phyloP scores from a whole-genome alignment of 1,140 invertebrate species.

The Bactericera cockerelli region DNA sequence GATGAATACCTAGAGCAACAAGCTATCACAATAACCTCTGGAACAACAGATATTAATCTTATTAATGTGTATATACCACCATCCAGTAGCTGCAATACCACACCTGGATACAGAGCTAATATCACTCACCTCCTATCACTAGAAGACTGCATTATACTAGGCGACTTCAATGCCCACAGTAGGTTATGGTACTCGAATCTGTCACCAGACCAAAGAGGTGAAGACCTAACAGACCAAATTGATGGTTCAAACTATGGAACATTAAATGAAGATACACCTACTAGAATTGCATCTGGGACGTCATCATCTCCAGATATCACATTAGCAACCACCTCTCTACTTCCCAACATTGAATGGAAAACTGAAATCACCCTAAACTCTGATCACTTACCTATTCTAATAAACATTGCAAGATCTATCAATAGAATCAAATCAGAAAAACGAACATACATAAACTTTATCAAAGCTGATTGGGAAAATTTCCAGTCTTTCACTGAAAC shows the following conservation, averaged over 20 bases:
- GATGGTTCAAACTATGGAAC: slow-evolving; percentile 5
- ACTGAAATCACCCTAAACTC: slow-evolving; percentile 7
- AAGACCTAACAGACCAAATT: slow-evolving; percentile 2
- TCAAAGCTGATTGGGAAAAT: slow-evolving; percentile 7
- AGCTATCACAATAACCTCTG: slow-evolving; percentile 5
- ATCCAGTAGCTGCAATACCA: slow-evolving; percentile 7
- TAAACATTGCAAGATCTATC: not conserved
- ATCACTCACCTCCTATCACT: not conserved
- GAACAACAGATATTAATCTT: not conserved
- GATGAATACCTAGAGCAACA: slow-evolving; percentile 9
- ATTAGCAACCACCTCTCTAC: slow-evolving; percentile 6
- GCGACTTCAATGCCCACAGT: slow-evolving; percentile 10
- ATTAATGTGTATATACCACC: slow-evolving; percentile 9
- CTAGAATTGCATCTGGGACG: not conserved
- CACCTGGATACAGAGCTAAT: not conserved
- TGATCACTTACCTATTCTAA: slow-evolving; percentile 9
- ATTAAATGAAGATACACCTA: not conserved
- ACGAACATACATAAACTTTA: slow-evolving; percentile 11
- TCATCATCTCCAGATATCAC: slow-evolving; percentile 11
- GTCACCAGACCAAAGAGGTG: slow-evolving; percentile 1
- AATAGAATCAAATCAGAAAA: slow-evolving; percentile 7
- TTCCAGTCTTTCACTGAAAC: not conserved
- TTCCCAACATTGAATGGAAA: not conserved
- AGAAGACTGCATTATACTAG: slow-evolving; percentile 6
- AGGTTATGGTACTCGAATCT: slow-evolving; percentile 1